Percentiles rank a stretch among this genome's conserved stretches.
phyloP scores from a whole-genome alignment of 2,888 invertebrate species.

The Cheilosia vernalis region DNA sequence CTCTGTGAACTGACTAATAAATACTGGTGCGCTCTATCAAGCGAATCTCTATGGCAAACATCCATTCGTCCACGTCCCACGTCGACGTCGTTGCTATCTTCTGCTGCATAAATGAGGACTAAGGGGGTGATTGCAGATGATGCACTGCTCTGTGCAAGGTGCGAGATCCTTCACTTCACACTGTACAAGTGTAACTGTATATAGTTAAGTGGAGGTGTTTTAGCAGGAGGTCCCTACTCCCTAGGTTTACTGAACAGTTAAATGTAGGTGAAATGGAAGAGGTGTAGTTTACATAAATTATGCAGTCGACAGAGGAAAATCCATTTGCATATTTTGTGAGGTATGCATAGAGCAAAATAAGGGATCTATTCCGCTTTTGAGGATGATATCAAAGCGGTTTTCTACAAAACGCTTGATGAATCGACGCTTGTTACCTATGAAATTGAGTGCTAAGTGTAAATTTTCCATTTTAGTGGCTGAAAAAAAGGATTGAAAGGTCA shows the following conservation, averaged over 20 bases:
- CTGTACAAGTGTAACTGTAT: not conserved
- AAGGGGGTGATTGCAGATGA: constrained; percentile 30
- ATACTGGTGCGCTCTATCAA: constrained; percentile 57
- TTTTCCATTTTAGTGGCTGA: constrained; percentile 14
- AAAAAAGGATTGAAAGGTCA: not conserved
- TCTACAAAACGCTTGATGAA: constrained; percentile 39
- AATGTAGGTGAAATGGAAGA: constrained; percentile 24
- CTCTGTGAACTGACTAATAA: constrained; percentile 57
- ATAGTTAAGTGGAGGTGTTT: constrained; percentile 18
- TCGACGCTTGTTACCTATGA: constrained; percentile 25
- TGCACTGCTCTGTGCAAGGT: constrained; percentile 41
- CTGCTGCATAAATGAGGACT: constrained; percentile 35
- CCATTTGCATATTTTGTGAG: constrained; percentile 57
- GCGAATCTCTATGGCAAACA: constrained; percentile 51
- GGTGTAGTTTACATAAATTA: constrained; percentile 62
- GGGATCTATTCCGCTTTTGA: constrained; percentile 42
- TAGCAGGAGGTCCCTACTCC: constrained; percentile 15
- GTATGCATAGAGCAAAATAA: constrained; percentile 19
- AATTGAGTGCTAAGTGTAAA: constrained; percentile 16
- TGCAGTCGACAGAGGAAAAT: constrained; percentile 43
- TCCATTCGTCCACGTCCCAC: constrained; percentile 57
- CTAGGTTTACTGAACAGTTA: constrained; percentile 23
- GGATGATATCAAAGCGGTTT: constrained; percentile 19
- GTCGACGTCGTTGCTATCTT: constrained; percentile 54
- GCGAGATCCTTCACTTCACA: constrained; percentile 50